Conservation (phyloP, 2,113 vertebrate species). For the Boulengeromyrus knoepffleri region DNA sequence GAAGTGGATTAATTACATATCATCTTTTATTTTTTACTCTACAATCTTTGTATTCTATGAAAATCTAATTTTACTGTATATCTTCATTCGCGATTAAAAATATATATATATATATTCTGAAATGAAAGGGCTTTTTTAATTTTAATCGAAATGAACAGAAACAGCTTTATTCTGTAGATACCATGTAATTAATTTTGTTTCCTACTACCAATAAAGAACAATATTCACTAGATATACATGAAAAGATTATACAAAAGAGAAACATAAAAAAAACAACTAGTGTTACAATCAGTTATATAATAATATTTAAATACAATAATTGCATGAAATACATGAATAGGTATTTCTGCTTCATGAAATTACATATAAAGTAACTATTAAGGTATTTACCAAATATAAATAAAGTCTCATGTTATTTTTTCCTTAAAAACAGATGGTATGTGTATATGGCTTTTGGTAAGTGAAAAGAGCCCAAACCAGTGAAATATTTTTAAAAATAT, state of each 20-base stretch:
- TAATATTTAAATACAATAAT: not conserved
- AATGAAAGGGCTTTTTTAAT: not conserved
- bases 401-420: not conserved
- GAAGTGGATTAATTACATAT: slow-evolving; percentile 27
- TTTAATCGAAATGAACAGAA: not conserved
- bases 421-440: not conserved
- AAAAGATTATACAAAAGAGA: not conserved
- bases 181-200: not conserved
- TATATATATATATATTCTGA: not conserved
- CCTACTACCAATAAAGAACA: not conserved
- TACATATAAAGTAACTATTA: not conserved
- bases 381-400: not conserved
- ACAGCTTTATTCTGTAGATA: not conserved
- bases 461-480: not conserved
- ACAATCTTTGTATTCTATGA: not conserved
- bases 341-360: not conserved
- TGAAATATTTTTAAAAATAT: not conserved
- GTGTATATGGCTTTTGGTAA: not conserved
- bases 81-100: not conserved
- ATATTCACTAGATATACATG: not conserved
- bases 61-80: slow-evolving; percentile 4
- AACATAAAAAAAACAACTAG: not conserved
- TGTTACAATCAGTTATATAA: not conserved
- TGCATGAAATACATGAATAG: not conserved
- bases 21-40: slow-evolving; percentile 25